phyloP scores from a whole-genome alignment of 2,888 invertebrate species.

The Melanostoma mellinum region DNA sequence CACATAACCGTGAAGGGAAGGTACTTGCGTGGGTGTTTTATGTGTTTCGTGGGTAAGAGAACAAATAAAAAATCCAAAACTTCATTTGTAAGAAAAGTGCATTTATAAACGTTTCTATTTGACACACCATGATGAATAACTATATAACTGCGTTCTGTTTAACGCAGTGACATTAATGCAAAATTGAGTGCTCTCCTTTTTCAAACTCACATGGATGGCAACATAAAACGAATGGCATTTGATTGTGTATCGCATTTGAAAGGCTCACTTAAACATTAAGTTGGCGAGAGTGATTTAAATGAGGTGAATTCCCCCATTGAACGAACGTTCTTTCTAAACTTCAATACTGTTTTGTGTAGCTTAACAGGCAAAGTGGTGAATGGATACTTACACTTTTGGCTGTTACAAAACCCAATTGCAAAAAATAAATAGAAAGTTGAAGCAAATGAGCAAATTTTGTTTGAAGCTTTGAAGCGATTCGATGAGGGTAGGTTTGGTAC shows the following conservation, averaged over 20 bases:
- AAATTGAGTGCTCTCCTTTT: no score
- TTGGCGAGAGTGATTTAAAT: no score
- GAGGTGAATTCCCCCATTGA: no score
- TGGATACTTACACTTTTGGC: not conserved
- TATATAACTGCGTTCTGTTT: not conserved
- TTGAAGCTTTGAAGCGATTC: constrained; percentile 31
- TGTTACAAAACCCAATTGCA: not conserved
- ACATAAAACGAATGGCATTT: no score
- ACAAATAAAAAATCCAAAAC: not conserved
- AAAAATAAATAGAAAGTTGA: not conserved
- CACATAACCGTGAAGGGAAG: constrained; percentile 11
- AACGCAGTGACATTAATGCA: no score
- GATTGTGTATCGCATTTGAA: no score
- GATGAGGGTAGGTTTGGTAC: constrained; percentile 12
- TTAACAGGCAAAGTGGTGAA: no score
- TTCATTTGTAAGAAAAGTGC: not conserved
- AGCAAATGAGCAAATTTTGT: constrained; percentile 25
- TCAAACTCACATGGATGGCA: no score
- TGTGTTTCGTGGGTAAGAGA: constrained; percentile 6
- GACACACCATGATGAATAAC: constrained; percentile 16
- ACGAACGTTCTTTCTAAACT: no score
- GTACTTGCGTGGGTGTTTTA: constrained; percentile 1
- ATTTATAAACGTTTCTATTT: constrained; percentile 15
- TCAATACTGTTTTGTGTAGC: no score
- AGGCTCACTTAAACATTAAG: no score